Evolutionary conservation across 2,797 vertebrate species (phyloP), one percentile per base, ranked within the genome.

Genomic region (Anguilla anguilla): DNA sequence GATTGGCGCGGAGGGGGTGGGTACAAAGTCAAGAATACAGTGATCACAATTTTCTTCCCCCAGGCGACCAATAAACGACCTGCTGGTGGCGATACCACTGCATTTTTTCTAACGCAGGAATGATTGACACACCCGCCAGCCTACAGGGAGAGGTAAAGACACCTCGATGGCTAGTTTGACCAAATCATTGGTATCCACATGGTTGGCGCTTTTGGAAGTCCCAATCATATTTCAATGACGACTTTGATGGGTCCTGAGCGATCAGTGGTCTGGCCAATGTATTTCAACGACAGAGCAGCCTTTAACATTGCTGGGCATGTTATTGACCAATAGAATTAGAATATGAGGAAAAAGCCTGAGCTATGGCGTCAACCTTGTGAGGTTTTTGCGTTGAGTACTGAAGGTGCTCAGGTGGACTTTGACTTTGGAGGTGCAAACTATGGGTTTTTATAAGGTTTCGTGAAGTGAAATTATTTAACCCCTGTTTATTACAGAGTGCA

Each of bases 161-260:
- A 46, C 35, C 51, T 87, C 88, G 77, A 89, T 53, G n/a, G 39
- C 25, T 10, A 74, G 31, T 11, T 57, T n/a, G 51, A 28, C 11
- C 88, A 89, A 84, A 90, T 69, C 51, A 59, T 74, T 55, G 83
- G 49, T n/a, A n/a, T 6, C 43, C 69, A 81, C 61, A 17, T 19
- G 35, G 11, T 88, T 86, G 85, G 86, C 72, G 86, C 64, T 90
- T 85, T 55, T 57, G 15, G 28, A 31, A 19, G 22, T 69, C 19
- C 92, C 88, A 91, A 90, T 92, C 67, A 81, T 31, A 84, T 28
- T 43, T 67, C 43, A 0, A 51, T 35, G 81, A 81, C 25, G 31
- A 28, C 13, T 55, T 43, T 84, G 83, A 87, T 22, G 46, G 83
- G 43, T 49, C 46, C 7, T 55, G 19, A 57, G 35, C 46, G 86